A percentile compares a stretch with the other conserved stretches of the same genome.
Evolutionary conservation across 2,888 invertebrate genomes (phyloP).

Genomic region (Noctua comes): DNA sequence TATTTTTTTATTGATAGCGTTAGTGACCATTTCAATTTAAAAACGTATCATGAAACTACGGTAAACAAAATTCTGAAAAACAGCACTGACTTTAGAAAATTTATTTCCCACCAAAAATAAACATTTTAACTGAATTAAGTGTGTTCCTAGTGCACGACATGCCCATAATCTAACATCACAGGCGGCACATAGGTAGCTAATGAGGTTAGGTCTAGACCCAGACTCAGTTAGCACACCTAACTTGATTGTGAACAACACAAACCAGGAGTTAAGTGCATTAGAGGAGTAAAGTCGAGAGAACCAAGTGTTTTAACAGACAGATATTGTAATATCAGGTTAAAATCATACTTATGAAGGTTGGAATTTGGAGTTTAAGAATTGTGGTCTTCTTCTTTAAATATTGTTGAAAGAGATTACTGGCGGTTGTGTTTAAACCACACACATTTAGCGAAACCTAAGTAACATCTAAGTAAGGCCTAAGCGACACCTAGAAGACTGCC

Average conservation of each 20-base stretch:
- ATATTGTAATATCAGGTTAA: constrained; percentile 5
- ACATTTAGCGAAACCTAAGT: neutral
- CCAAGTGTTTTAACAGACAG: neutral
- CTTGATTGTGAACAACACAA: constrained; percentile 53
- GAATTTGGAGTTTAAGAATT: neutral
- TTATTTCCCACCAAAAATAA: neutral
- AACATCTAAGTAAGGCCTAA: too few species aligned
- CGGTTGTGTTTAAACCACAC: neutral
- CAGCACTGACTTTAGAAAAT: neutral
- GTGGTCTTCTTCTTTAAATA: neutral
- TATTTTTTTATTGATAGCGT: too few species aligned
- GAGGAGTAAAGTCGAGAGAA: constrained; percentile 13
- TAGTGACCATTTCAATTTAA: too few species aligned
- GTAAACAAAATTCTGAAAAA: too few species aligned
- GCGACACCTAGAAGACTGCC: too few species aligned
- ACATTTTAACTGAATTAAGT: constrained; percentile 17
- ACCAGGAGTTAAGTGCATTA: constrained; percentile 38
- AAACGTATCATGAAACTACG: neutral
- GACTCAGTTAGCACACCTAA: constrained; percentile 42
- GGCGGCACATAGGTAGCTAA: constrained; percentile 53
- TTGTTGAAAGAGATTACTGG: neutral
- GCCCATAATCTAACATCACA: constrained; percentile 45
- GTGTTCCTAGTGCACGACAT: constrained; percentile 1
- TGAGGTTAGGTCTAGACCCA: constrained; percentile 45
- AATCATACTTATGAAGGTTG: neutral